These are phyloP conservation scores for Macropodus opercularis DNA, from an alignment of 2,797 vertebrate species.

Conservation along the genomic window DNA sequence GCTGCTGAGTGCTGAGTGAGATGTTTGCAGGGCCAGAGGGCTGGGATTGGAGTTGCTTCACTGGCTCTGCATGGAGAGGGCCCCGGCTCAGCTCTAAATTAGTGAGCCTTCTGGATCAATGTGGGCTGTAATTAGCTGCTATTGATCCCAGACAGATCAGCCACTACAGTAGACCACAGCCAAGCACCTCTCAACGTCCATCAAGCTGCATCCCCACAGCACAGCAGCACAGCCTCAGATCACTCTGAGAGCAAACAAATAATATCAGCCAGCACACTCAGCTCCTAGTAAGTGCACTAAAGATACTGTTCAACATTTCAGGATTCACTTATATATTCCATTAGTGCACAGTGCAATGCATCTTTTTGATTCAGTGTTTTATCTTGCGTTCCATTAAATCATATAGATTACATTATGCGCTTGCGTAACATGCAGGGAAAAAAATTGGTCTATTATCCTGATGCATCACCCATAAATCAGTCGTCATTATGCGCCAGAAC, in stretches of 20 bases:
- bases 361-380: constrained; percentile 73
- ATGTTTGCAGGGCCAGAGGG: constrained; percentile 71
- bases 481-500: constrained; percentile 57
- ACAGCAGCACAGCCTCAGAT: constrained; percentile 62
- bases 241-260: constrained; percentile 73
- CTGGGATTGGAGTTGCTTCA: constrained; percentile 71
- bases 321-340: constrained; percentile 77
- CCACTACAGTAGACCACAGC: constrained; percentile 78
- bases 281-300: constrained; percentile 73
- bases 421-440: constrained; percentile 54
- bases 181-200: constrained; percentile 75
- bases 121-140: constrained; percentile 83
- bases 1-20: constrained; percentile 75
- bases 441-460: constrained; percentile 61
- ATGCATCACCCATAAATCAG: constrained; percentile 71
- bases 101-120: constrained; percentile 80
- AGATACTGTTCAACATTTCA: constrained; percentile 70
- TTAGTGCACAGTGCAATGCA: constrained; percentile 63
- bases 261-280: constrained; percentile 69
- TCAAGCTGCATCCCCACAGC: constrained; percentile 67
- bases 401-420: constrained; percentile 64
- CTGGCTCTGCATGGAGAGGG: constrained; percentile 59
- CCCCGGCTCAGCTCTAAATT: constrained; percentile 75
- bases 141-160: constrained; percentile 82
- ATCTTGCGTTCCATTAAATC: constrained; percentile 69